Conservation (phyloP, 2,888 invertebrate species). For the Dyspetes luteomarginatus region DNA sequence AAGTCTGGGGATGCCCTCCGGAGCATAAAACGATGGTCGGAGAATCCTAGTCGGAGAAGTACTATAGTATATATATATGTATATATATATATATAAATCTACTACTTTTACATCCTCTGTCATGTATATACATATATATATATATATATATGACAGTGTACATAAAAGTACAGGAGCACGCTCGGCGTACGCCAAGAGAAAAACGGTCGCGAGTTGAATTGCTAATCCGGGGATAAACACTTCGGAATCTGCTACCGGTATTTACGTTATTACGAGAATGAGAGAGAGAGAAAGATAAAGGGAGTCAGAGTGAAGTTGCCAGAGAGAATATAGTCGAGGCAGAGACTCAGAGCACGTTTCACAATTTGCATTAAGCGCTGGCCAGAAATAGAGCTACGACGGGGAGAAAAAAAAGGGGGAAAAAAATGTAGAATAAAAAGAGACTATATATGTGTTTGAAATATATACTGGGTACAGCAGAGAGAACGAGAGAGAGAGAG, state of each 20-base stretch:
- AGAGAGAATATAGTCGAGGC: constrained; percentile 75
- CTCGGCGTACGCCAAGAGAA: constrained; percentile 58
- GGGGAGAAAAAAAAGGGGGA: constrained; percentile 25
- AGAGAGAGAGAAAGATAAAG: constrained; percentile 3
- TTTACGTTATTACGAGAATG: constrained; percentile 63
- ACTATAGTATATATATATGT: neutral
- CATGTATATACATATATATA: neutral
- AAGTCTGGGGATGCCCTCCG: constrained; percentile 61
- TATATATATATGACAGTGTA: neutral
- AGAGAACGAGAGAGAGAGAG: no score
- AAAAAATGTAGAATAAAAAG: neutral
- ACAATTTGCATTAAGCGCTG: constrained; percentile 67
- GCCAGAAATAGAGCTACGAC: constrained; percentile 54
- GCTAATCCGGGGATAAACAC: constrained; percentile 80
- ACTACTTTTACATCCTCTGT: neutral
- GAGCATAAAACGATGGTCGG: constrained; percentile 22
- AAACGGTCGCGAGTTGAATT: constrained; percentile 78
- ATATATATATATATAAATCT: no score
- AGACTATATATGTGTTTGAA: constrained; percentile 25
- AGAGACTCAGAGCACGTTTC: constrained; percentile 69
- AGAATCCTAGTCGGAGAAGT: neutral
- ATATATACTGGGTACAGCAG: constrained; percentile 40
- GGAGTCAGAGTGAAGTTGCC: constrained; percentile 73
- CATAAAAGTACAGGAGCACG: constrained; percentile 26
- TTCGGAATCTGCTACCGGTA: constrained; percentile 69